Conservation (phyloP, 2,113 vertebrate species). For the Manacus vitellinus region DNA sequence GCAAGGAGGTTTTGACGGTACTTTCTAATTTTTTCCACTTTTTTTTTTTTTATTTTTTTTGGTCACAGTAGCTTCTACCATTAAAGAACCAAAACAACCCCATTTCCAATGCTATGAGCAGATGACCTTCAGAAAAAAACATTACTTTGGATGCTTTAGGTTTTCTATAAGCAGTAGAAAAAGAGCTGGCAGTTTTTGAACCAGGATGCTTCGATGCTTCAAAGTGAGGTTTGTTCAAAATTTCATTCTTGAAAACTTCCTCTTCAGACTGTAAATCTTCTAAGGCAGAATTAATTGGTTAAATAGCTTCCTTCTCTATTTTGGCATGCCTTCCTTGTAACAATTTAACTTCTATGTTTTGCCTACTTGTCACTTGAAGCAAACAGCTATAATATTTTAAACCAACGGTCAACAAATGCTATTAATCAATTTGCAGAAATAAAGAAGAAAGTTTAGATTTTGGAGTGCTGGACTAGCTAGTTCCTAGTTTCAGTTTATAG, state of each 20-base stretch:
- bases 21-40: background rate
- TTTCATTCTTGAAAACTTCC: background rate
- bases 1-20: background rate
- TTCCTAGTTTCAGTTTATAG: background rate
- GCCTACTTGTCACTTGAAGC: background rate
- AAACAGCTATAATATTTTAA: background rate
- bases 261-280: background rate
- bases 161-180: background rate
- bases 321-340: background rate
- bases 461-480: background rate
- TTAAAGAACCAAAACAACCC: background rate
- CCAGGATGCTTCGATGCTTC: background rate
- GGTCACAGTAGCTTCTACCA: background rate
- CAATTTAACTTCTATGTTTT: background rate
- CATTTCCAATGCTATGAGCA: background rate
- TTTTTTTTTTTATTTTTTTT: too few relatives aligned
- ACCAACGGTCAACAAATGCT: background rate
- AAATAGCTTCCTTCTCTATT: background rate
- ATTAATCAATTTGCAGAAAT: background rate
- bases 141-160: background rate
- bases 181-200: background rate
- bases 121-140: background rate
- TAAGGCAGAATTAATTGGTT: background rate
- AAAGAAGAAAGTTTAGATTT: background rate
- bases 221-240: background rate